phyloP scores from a whole-genome alignment of 2,888 invertebrate species.

The Dusona sp. region DNA sequence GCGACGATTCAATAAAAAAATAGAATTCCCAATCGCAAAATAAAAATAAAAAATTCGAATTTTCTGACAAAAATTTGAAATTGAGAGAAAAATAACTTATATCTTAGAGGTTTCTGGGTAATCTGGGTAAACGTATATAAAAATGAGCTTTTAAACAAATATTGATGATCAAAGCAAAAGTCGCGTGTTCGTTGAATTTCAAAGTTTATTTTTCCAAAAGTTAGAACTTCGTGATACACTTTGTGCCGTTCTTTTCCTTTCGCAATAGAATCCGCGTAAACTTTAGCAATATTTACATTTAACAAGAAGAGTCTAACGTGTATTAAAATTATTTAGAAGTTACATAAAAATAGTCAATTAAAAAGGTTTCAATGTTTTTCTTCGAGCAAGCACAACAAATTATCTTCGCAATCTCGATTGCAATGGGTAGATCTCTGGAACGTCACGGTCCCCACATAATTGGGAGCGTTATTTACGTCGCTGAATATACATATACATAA shows the following conservation, averaged over 20 bases:
- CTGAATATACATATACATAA: conserved; percentile 1
- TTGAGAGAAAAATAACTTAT: too few relatives aligned
- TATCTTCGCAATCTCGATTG: conserved; percentile 24
- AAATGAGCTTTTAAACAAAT: too few relatives aligned
- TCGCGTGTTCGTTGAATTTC: neutral
- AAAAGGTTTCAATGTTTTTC: neutral
- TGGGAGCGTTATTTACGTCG: conserved; percentile 34
- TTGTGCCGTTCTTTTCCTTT: neutral
- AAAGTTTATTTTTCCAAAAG: neutral
- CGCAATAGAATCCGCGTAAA: neutral
- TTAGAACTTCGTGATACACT: neutral
- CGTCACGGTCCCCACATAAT: conserved; percentile 48
- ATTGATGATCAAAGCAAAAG: neutral
- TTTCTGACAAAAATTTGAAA: too few relatives aligned
- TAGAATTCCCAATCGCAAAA: too few relatives aligned
- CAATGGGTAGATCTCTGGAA: conserved; percentile 13
- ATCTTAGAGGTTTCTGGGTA: too few relatives aligned
- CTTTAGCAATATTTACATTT: neutral
- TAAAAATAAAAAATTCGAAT: too few relatives aligned
- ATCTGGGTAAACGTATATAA: too few relatives aligned
- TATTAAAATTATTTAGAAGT: neutral
- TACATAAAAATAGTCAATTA: conserved; percentile 5
- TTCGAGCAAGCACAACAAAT: conserved; percentile 9
- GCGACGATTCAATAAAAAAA: neutral
- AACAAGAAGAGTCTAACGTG: neutral